Base-by-base conservation (phyloP, 2,888 invertebrate genomes). In the Brachylomia viminalis region DNA sequence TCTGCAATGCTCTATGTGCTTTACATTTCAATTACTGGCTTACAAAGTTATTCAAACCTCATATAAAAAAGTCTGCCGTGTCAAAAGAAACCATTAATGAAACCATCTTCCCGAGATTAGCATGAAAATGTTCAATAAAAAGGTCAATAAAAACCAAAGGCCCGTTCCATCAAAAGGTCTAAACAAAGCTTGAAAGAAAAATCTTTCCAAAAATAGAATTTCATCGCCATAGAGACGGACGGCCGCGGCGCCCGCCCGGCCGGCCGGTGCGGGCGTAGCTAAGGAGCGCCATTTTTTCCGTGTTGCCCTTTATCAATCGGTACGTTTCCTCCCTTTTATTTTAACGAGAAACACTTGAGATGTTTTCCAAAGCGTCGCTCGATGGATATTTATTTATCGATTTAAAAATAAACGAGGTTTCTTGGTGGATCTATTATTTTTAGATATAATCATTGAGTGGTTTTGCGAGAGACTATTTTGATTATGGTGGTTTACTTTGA, bases 241-340 rank as follows among this genome's bases (percentile, higher is more conserved):
- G 59, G 47, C n/a, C 23, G 20, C 30, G 30, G n/a, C n/a, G n/a
- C n/a, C n/a, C n/a, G n/a, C n/a, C n/a, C n/a, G n/a, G n/a, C n/a
- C n/a, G n/a, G 38, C 38, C 5, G 20, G 49, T 15, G 33, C 33
- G 66, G 23, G 11, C 4, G 80, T 65, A 47, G 67, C 77, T 62
- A 49, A 65, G 74, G 77, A 73, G 84, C 85, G 76, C 86, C 89
- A 88, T 90, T 90, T 87, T 85, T 86, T 87, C 89, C 47, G 15
- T 61, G 27, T 61, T 82, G 87, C 87, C 91, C 91, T 92, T 92
- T 93, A 94, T 93, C 93, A 94, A 93, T 94, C 92, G 87, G 86
- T 92, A 88, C 86, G 86, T 90, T 88, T 85, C 76, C 78, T 87
- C 87, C 89, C 90, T 90, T 92, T 92, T 90, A 90, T 91, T 90